Percentiles rank a stretch among this genome's conserved stretches.
Conservation (phyloP, 2,113 vertebrate species). For the Pagrus major region DNA sequence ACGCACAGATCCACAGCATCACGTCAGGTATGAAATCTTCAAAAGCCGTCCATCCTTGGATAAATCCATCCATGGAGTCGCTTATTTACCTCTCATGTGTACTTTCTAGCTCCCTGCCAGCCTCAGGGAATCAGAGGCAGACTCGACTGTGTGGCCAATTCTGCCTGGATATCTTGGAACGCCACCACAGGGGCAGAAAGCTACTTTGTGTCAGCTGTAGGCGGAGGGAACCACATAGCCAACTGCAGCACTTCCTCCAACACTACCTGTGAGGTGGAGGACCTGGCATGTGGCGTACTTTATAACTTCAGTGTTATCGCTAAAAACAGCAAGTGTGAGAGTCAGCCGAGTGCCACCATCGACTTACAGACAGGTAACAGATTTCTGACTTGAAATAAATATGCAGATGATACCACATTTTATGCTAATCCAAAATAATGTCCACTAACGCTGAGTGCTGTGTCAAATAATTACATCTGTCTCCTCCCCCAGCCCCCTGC, state of each 20-base stretch:
- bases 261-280: conserved; percentile 76
- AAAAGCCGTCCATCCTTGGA: background rate
- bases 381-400: background rate
- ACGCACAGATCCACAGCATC: conserved; percentile 38
- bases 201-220: conserved; percentile 75
- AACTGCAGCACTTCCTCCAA: conserved; percentile 74
- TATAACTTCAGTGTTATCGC: conserved; percentile 79
- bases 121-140: conserved; percentile 65
- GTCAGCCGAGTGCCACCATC: conserved; percentile 70
- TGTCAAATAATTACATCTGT: background rate
- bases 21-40: conserved; percentile 64
- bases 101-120: conserved; percentile 76
- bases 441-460: too few relatives aligned
- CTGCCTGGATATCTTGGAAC: conserved; percentile 78
- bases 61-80: background rate
- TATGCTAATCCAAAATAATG: background rate
- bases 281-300: conserved; percentile 75
- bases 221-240: conserved; percentile 28
- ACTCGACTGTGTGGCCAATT: conserved; percentile 79
- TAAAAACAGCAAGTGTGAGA: conserved; percentile 70
- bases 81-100: background rate
- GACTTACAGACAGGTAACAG: conserved; percentile 74
- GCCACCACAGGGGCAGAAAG: conserved; percentile 42
- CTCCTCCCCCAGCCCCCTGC: conserved; percentile 74
- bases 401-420: background rate